These are phyloP conservation scores for Ectropis grisescens DNA, from an alignment of 1,140 invertebrate genomes.

Conservation along the genomic window DNA sequence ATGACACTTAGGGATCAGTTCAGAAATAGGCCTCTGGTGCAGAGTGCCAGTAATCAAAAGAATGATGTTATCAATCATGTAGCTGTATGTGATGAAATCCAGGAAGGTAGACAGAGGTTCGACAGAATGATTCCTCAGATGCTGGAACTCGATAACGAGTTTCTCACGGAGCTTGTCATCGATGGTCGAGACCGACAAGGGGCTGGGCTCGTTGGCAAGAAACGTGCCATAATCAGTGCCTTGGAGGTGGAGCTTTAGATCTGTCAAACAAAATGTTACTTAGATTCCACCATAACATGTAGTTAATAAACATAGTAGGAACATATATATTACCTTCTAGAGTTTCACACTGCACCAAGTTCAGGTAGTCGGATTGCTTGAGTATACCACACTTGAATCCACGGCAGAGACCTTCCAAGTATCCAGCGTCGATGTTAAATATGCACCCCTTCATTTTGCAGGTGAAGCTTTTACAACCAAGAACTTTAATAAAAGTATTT, in stretches of 20 bases:
- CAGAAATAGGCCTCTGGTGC: conserved; percentile 97
- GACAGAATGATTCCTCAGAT: conserved; percentile 97
- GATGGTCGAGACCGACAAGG: conserved; percentile 96
- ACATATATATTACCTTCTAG: conserved; percentile 99
- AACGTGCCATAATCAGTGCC: conserved; percentile 99
- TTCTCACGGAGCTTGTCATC: conserved; percentile 99
- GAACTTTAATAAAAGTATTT: not conserved
- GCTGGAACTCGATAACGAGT: conserved; percentile 98
- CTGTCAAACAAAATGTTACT: too few relatives aligned
- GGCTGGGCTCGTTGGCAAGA: conserved; percentile 98
- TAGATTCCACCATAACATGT: too few relatives aligned
- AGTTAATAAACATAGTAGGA: too few relatives aligned
- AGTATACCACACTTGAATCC: conserved; percentile 99
- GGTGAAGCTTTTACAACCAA: not conserved
- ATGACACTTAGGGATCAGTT: conserved; percentile 99
- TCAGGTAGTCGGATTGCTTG: conserved; percentile 97
- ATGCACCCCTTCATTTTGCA: conserved; percentile 87
- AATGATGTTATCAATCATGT: conserved; percentile 99
- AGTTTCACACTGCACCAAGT: conserved; percentile 99
- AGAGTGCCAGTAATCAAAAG: conserved; percentile 98
- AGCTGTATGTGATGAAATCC: conserved; percentile 99
- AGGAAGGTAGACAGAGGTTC: conserved; percentile 98
- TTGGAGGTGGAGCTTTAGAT: conserved; percentile 98
- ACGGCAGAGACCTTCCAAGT: conserved; percentile 97
- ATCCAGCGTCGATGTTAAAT: conserved; percentile 98